Evolutionary conservation across 1,140 invertebrate genomes (phyloP), one percentile per base, ranked within the genome.

Genomic region (Orchesella cincta): DNA sequence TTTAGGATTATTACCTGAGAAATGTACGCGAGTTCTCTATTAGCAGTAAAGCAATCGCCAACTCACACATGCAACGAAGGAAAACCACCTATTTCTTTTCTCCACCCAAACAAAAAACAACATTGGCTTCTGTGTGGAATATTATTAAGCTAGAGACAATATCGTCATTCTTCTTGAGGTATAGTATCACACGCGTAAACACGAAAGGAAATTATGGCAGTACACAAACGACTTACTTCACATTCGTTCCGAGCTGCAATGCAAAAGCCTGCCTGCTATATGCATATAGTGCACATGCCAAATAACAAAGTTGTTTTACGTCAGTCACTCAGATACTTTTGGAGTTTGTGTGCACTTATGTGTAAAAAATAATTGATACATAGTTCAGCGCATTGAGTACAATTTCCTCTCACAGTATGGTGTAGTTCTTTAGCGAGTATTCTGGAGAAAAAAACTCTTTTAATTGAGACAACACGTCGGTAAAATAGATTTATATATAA

Each of bases 41-140:
- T n/a, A n/a, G n/a, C n/a, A n/a, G n/a, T n/a, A n/a, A n/a, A 46
- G 39, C 39, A 46, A 46, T 46, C 5, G 5, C 18, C 39, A 8
- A 46, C 18, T 46, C 39, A 46, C 39, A 46, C 39, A 46, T 46
- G 39, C 39, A 46, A 46, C 39, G 23, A 12, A 57, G 52, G 52
- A 57, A n/a, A 57, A 26, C 52, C 52, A 57, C 23, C 52, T 57
- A 57, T 57, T 57, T 57, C 14, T 57, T 18, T 23, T 57, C 52
- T 57, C 52, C 52, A 57, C 52, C 52, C 52, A 57, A 57, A 57
- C 8, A 18, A 57, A 57, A n/a, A 57, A 57, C 52, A 57, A 57
- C 8, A 46, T 46, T 5, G 8, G 39, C 39, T 46, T 46, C 39
- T 12, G 20, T 46, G 39, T 46, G 39, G n/a, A n/a, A n/a, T n/a